A percentile compares a stretch with the other conserved stretches of the same genome.
Conservation (phyloP, 35 echinoderm and acorn worm genomes). For the Ptychodera flava region DNA sequence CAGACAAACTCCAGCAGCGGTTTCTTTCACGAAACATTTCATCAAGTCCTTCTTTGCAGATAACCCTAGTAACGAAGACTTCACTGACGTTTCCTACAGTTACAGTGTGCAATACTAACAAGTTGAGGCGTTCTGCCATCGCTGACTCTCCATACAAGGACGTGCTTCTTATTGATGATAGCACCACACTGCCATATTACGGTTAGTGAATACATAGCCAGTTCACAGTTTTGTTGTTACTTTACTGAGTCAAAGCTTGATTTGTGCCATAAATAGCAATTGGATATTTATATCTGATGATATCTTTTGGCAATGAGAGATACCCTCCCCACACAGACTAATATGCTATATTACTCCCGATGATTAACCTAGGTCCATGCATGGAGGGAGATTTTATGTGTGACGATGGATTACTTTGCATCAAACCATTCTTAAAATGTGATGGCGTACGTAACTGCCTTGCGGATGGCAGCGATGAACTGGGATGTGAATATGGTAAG, state of each 20-base stretch:
- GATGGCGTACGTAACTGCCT: neutral
- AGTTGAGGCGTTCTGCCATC: conserved; percentile 9
- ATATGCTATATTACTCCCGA: neutral
- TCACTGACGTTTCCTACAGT: neutral
- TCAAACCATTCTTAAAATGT: neutral
- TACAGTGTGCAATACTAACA: conserved; percentile 19
- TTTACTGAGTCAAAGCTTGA: too few relatives aligned
- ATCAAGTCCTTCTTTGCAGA: neutral
- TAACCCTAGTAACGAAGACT: conserved; percentile 8
- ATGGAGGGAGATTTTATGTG: neutral
- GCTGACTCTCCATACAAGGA: conserved; percentile 7
- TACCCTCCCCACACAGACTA: too few relatives aligned
- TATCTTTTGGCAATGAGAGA: neutral
- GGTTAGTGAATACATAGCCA: conserved; percentile 10
- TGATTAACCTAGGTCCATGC: neutral
- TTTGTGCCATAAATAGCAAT: too few relatives aligned
- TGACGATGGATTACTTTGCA: neutral
- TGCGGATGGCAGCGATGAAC: neutral
- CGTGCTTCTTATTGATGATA: conserved; percentile 3
- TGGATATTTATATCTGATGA: neutral
- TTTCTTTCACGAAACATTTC: neutral
- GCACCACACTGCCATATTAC: conserved; percentile 20
- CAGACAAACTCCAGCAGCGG: too few relatives aligned
- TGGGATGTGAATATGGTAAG: neutral
- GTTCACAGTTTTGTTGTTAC: too few relatives aligned